Base-by-base conservation (phyloP, 1,140 invertebrate genomes). In the Piezodorus guildinii region DNA sequence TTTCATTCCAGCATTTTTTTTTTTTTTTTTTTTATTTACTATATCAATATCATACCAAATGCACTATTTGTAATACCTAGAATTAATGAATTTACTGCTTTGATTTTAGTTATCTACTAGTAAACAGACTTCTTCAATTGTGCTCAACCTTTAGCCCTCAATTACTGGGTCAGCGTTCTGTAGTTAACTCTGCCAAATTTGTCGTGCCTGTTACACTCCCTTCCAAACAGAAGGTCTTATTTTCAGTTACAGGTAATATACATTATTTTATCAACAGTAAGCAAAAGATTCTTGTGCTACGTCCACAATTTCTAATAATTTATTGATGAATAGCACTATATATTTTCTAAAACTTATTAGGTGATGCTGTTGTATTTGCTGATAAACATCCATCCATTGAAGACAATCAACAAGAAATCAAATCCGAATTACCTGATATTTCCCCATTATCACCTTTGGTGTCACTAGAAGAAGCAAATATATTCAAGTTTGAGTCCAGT, bases 111-210 rank as follows among this genome's bases (percentile, higher is more conserved):
- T 75, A 79, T 56, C 80, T 87, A 58, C 69, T 89, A 27, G 78
- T 80, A n/a, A 80, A 80, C 62, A 87, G 84, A 73, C 71, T 91
- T 17, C 62, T 91, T 16, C 81, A 84, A 67, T 76, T 91, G 46
- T 82, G 87, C 69, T 86, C 79, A 63, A 71, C 81, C 23, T 78
- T 76, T 68, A 80, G 81, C 59, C 68, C 71, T 45, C 72, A 80
- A 61, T 70, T 82, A 8, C 75, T 76, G 25, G 14, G 64, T 21
- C 44, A 70, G 46, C 25, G 61, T 52, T 49, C 52, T 14, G 4
- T 56, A 5, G 9, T 56, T 25, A 21, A 56, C 27, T 21, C 52
- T 9, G 15, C 17, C 15, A 56, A 56, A 21, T 56, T 23, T 56
- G 23, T 23, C 1, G 17, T 56, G 2, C 52, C 52, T 23, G 17